Percentiles rank a stretch among this genome's conserved stretches.
These are phyloP conservation scores for Chascanopsetta lugubris DNA, from an alignment of 2,113 vertebrate genomes.

Conservation along the genomic window DNA sequence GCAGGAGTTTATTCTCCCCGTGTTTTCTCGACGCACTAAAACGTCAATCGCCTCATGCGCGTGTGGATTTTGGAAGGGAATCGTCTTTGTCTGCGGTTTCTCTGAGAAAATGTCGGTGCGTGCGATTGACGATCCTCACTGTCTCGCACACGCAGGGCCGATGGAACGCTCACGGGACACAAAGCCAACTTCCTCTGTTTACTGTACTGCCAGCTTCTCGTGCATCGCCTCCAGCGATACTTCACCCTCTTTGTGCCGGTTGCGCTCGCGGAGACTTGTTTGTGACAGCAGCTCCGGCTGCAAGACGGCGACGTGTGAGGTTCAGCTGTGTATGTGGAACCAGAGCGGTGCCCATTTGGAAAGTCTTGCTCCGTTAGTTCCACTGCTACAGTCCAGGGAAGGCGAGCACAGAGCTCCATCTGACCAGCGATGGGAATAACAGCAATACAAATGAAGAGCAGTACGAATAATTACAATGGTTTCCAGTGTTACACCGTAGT, in stretches of 20 bases:
- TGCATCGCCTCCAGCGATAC: neutral
- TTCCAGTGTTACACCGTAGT: too few species aligned
- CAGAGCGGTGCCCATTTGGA: slow-evolving; percentile 31
- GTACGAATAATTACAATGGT: too few species aligned
- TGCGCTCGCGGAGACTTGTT: slow-evolving; percentile 23
- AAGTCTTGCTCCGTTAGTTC: slow-evolving; percentile 67
- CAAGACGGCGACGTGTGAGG: slow-evolving; percentile 59
- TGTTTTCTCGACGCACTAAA: slow-evolving; percentile 20
- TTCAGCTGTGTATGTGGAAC: slow-evolving; percentile 40
- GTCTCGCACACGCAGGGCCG: slow-evolving; percentile 7
- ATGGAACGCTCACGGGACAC: slow-evolving; percentile 1
- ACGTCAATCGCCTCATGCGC: slow-evolving; percentile 34
- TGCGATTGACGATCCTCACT: slow-evolving; percentile 9
- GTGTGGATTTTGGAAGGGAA: slow-evolving; percentile 26
- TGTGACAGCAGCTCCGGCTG: slow-evolving; percentile 31
- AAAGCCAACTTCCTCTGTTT: slow-evolving; percentile 16
- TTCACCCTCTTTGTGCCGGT: slow-evolving; percentile 5
- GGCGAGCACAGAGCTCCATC: slow-evolving; percentile 39
- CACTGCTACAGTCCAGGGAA: slow-evolving; percentile 38
- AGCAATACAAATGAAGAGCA: too few species aligned
- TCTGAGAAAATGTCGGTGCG: neutral
- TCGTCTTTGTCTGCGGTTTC: slow-evolving; percentile 7
- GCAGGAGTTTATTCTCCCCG: slow-evolving; percentile 17
- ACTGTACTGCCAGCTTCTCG: neutral
- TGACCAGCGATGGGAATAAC: too few species aligned